Percentiles rank a stretch among this genome's conserved stretches.
phyloP scores from a whole-genome alignment of 2,797 vertebrate genomes.

The Lacerta viridis region DNA sequence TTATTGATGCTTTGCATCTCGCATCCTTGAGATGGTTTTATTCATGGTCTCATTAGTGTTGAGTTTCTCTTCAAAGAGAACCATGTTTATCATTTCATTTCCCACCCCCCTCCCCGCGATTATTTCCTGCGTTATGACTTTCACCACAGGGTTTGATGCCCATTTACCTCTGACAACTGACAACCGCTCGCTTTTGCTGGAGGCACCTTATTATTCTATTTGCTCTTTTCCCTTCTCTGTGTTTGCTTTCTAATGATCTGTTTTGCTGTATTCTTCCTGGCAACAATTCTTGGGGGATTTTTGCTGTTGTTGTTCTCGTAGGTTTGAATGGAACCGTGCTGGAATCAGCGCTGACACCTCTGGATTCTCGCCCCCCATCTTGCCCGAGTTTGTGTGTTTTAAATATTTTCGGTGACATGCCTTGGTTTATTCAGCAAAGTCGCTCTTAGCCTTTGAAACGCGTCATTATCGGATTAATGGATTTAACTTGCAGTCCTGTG shows the following conservation, averaged over 20 bases:
- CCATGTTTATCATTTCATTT: neutral
- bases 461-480: neutral
- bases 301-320: slow-evolving; percentile 39
- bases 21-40: neutral
- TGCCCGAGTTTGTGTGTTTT: accelerated
- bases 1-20: neutral
- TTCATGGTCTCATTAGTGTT: neutral
- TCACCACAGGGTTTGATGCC: neutral
- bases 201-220: slow-evolving; percentile 16
- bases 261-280: slow-evolving; percentile 66
- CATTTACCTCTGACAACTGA: neutral
- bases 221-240: neutral
- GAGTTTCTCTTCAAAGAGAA: neutral
- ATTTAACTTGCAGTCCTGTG: neutral
- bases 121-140: slow-evolving; percentile 14
- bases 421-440: neutral
- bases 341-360: slow-evolving; percentile 48
- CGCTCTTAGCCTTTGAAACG: slow-evolving; percentile 5
- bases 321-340: slow-evolving; percentile 41
- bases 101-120: accelerated
- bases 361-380: neutral
- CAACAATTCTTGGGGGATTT: slow-evolving; percentile 60
- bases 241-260: slow-evolving; percentile 52
- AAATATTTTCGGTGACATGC: accelerated
- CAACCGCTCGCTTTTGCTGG: neutral